Base-by-base conservation (phyloP, 2,888 invertebrate genomes). In the Ditylenchus weischeri region DNA sequence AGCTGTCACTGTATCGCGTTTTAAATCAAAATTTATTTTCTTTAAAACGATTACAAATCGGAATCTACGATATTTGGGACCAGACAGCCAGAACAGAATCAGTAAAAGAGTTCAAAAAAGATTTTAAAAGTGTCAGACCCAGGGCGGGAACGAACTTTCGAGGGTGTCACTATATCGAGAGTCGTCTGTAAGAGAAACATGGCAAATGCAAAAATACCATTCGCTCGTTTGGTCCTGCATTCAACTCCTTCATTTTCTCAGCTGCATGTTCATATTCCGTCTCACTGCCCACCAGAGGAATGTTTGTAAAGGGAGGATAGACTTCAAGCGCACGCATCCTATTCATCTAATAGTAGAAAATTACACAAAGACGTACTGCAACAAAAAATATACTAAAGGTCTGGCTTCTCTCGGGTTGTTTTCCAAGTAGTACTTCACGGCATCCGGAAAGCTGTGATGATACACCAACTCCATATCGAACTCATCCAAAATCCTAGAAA, bases 391-490 rank as follows among this genome's bases (percentile, higher is more conserved):
- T 43, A 43, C 43, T 8, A 43, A 15, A 43, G 43, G 43, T 43
- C 43, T 43, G 43, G 43, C 43, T 43, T 43, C 43, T 19, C 54
- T 57, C 21, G 59, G 62, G 15, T 67, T 59, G 11, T 59, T 60
- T 50, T 70, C 57, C 64, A 75, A 36, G 43, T 65, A 75, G 35
- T 68, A 60, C 21, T 57, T 48, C 19, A 78, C 70, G 36, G 79
- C 76, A 11, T 79, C 75, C 8, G 79, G 75, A 57, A 83, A 83
- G 36, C 73, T 71, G 57, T 72, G 73, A 62, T 72, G 64, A 61
- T 72, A 75, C 11, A 83, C 76, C 66, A 83, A 69, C 61, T 83
- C 79, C 77, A 83, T 77, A 29, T 74, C 81, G 43, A 72, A 68
- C 57, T 83, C 79, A 36, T 74, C 73, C 36, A 77, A 68, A 58